These are phyloP conservation scores for Ctenopoma multispine DNA, from an alignment of 2,797 vertebrate species.

Conservation along the genomic window DNA sequence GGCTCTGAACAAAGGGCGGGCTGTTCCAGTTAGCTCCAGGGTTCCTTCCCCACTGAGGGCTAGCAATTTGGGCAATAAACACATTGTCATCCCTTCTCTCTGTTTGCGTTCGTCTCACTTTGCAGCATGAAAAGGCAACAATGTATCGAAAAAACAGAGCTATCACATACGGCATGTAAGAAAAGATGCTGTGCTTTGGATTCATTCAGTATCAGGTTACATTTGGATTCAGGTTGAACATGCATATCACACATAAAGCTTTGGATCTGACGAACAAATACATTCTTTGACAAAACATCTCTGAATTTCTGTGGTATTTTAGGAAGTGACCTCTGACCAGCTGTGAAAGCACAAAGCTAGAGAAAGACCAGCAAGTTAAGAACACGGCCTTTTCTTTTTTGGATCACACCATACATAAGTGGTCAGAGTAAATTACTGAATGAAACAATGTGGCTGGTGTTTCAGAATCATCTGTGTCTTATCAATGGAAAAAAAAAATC, in stretches of 20 bases:
- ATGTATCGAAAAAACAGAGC: constrained; percentile 11
- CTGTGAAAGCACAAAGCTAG: neutral
- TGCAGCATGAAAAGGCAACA: constrained; percentile 47
- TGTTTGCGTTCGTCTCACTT: constrained; percentile 26
- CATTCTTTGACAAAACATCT: neutral
- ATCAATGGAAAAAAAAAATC: constrained; percentile 73
- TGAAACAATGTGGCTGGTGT: constrained; percentile 75
- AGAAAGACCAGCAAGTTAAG: neutral
- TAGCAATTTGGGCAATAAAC: constrained; percentile 60
- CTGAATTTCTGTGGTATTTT: neutral
- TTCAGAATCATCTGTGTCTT: constrained; percentile 85
- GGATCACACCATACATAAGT: neutral
- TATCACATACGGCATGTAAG: neutral
- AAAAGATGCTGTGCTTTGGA: constrained; percentile 3
- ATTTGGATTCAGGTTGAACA: constrained; percentile 23
- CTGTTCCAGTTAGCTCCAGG: constrained; percentile 20
- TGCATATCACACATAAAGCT: constrained; percentile 27
- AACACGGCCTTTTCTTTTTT: constrained; percentile 6
- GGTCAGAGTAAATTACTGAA: constrained; percentile 40
- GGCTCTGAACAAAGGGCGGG: constrained; percentile 39
- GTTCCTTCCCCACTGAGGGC: constrained; percentile 11
- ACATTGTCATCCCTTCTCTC: constrained; percentile 32
- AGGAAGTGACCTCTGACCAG: neutral
- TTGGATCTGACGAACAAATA: neutral
- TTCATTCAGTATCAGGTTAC: constrained; percentile 19